phyloP scores from a whole-genome alignment of 2,888 invertebrate genomes.

The Spicauda simplicius region DNA sequence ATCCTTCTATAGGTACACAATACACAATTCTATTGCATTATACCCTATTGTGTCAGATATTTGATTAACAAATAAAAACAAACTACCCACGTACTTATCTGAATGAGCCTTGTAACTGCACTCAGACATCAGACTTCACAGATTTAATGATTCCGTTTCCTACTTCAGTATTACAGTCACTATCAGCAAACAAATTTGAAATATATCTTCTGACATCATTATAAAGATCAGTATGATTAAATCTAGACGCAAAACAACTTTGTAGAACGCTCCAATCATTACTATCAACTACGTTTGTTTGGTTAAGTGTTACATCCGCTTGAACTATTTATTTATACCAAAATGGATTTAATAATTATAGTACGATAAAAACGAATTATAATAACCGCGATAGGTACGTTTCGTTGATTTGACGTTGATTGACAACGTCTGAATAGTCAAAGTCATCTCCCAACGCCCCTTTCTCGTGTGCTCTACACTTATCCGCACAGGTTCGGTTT shows the following conservation, averaged over 20 bases:
- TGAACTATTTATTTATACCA: constrained; percentile 42
- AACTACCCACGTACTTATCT: constrained; percentile 33
- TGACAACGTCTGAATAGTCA: constrained; percentile 41
- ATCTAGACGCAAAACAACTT: not conserved
- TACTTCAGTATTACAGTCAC: constrained; percentile 38
- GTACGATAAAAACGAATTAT: constrained; percentile 26
- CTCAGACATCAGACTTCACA: constrained; percentile 26
- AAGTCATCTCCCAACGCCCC: not conserved
- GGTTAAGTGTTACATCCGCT: constrained; percentile 50
- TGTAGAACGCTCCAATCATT: constrained; percentile 45
- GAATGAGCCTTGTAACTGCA: constrained; percentile 17
- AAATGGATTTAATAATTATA: constrained; percentile 29
- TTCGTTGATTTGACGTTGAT: constrained; percentile 39
- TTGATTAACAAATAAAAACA: not conserved
- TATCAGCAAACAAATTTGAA: constrained; percentile 19
- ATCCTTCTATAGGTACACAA: too few relatives aligned
- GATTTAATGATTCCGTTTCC: constrained; percentile 46
- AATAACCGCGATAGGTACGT: constrained; percentile 8
- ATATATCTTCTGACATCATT: constrained; percentile 26
- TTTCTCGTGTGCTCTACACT: too few relatives aligned
- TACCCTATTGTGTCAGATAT: too few relatives aligned
- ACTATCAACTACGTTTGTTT: constrained; percentile 44
- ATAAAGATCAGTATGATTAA: constrained; percentile 24
- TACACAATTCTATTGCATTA: too few relatives aligned
- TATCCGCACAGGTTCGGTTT: not conserved